Evolutionary conservation across 2,797 vertebrate genomes (phyloP).

Genomic region (Schizothorax lantsangensis): DNA sequence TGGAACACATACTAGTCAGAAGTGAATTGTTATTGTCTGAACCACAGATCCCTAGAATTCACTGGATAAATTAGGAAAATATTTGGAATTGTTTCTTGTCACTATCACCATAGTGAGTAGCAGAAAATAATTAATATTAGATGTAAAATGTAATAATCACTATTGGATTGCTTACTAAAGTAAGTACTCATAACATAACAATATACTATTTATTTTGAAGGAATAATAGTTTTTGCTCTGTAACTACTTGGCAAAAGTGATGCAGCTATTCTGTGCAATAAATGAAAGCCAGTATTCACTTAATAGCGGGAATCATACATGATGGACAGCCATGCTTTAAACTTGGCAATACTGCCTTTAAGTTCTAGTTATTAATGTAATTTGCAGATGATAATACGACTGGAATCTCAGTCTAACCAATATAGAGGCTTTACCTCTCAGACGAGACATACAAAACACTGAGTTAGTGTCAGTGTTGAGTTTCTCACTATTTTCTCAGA

Average conservation of each 20-base stretch:
- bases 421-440: slow-evolving; percentile 16
- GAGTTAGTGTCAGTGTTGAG: slow-evolving; percentile 1
- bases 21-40: neutral
- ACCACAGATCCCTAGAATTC: neutral
- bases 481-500: neutral
- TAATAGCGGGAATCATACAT: slow-evolving; percentile 21
- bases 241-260: slow-evolving; percentile 32
- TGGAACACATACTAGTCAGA: neutral
- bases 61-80: neutral
- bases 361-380: neutral
- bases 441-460: neutral
- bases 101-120: neutral
- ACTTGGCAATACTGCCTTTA: neutral
- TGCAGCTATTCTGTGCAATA: slow-evolving; percentile 57
- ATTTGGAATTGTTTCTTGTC: neutral
- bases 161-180: neutral
- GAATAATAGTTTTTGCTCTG: neutral
- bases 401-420: slow-evolving; percentile 8
- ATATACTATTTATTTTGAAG: slow-evolving; percentile 4
- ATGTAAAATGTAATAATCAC: neutral
- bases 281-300: slow-evolving; percentile 41
- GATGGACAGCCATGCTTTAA: slow-evolving; percentile 6
- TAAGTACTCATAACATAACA: neutral
- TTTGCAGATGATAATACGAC: slow-evolving; percentile 5
- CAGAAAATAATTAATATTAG: neutral